These are phyloP conservation scores for Mesocricetus auratus DNA, from an alignment of 2,113 vertebrate genomes.

Conservation along the genomic window DNA sequence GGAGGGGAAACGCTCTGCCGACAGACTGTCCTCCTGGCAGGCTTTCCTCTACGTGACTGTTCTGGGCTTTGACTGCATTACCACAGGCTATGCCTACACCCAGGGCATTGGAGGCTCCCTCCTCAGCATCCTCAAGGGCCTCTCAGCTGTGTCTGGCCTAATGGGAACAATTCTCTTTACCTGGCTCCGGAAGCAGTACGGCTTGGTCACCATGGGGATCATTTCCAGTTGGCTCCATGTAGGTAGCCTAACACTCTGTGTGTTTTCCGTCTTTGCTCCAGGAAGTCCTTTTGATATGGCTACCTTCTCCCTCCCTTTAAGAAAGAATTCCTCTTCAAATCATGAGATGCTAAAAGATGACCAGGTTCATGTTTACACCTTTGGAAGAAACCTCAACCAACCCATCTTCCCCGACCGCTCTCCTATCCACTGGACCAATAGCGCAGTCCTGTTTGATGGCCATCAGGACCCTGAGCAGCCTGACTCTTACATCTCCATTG, in stretches of 20 bases:
- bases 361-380: slow-evolving; percentile 83
- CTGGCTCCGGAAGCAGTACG: slow-evolving; percentile 86
- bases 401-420: slow-evolving; percentile 88
- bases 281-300: slow-evolving; percentile 90
- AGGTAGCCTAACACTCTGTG: slow-evolving; percentile 88
- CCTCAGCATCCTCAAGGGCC: slow-evolving; percentile 89
- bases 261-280: slow-evolving; percentile 90
- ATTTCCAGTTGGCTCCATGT: slow-evolving; percentile 89
- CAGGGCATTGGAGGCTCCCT: slow-evolving; percentile 91
- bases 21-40: slow-evolving; percentile 89
- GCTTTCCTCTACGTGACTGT: slow-evolving; percentile 91
- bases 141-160: slow-evolving; percentile 88
- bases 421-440: slow-evolving; percentile 91
- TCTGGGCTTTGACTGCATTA: slow-evolving; percentile 91
- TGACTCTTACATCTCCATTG: slow-evolving; percentile 89
- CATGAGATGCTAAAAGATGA: slow-evolving; percentile 82
- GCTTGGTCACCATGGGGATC: slow-evolving; percentile 88
- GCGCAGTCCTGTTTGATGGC: slow-evolving; percentile 89
- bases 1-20: slow-evolving; percentile 88
- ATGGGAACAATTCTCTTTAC: slow-evolving; percentile 90
- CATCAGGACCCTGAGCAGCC: slow-evolving; percentile 83
- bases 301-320: slow-evolving; percentile 83
- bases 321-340: slow-evolving; percentile 82
- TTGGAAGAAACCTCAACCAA: slow-evolving; percentile 87
- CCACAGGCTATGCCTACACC: slow-evolving; percentile 88